Evolutionary conservation across 1,140 invertebrate species (phyloP).

Genomic region (Drosophila varians): DNA sequence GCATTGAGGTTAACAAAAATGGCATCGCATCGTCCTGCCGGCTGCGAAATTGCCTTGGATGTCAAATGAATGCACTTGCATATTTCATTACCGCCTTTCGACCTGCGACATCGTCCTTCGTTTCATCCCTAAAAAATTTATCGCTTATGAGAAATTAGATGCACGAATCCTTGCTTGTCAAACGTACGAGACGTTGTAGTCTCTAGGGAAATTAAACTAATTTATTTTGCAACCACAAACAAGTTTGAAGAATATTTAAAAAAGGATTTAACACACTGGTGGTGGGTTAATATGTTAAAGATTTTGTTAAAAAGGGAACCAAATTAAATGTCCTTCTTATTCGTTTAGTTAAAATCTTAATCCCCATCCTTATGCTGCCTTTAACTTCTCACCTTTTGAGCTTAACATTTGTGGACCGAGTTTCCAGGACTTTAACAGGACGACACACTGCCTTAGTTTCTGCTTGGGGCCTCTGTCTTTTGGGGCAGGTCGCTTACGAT

Average conservation of each 20-base stretch:
- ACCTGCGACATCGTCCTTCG: conserved; percentile 18
- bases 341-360: too few species aligned
- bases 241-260: not conserved
- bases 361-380: not conserved
- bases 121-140: not conserved
- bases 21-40: conserved; percentile 37
- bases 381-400: not conserved
- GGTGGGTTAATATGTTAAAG: too few species aligned
- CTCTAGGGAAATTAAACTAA: not conserved
- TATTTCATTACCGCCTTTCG: conserved; percentile 56
- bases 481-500: conserved; percentile 70
- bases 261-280: too few species aligned
- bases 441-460: conserved; percentile 63
- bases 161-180: not conserved
- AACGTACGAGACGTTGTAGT: not conserved
- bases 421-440: conserved; percentile 38
- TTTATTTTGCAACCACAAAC: not conserved
- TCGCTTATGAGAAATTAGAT: conserved; percentile 1
- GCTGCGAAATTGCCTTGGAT: conserved; percentile 59
- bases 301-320: too few species aligned
- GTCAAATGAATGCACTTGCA: conserved; percentile 60
- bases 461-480: not conserved
- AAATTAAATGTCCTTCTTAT: too few species aligned
- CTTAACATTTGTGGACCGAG: not conserved
- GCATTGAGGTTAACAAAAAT: conserved; percentile 63